A percentile compares a stretch with the other conserved stretches of the same genome.
Evolutionary conservation across 1,140 invertebrate genomes (phyloP).

Genomic region (Coptotermes formosanus): DNA sequence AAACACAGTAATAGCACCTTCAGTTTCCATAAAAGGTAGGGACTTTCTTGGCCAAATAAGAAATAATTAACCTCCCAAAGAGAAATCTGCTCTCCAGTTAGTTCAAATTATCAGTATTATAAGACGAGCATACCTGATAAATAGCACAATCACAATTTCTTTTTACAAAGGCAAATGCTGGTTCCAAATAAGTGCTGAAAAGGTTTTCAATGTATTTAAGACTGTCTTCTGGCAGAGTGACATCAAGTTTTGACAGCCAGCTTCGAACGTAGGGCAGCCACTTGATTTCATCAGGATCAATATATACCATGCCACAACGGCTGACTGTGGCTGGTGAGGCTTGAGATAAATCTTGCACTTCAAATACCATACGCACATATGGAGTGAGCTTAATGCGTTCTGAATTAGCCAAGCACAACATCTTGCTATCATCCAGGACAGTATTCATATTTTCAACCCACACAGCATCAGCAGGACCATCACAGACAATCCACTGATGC

Average conservation of each 20-base stretch:
- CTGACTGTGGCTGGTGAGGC: slow-evolving; percentile 88
- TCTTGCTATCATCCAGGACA: slow-evolving; percentile 91
- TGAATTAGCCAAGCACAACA: slow-evolving; percentile 82
- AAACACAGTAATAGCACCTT: too few relatives aligned
- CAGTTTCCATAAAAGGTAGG: too few relatives aligned
- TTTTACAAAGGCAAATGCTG: slow-evolving; percentile 62
- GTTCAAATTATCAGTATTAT: too few relatives aligned
- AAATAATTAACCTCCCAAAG: too few relatives aligned
- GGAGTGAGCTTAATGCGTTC: slow-evolving; percentile 86
- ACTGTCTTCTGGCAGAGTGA: slow-evolving; percentile 53
- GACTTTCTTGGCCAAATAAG: too few relatives aligned
- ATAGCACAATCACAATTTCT: slow-evolving; percentile 65
- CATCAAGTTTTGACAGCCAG: slow-evolving; percentile 66
- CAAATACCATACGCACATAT: slow-evolving; percentile 77
- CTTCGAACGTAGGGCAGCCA: slow-evolving; percentile 78
- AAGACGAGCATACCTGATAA: slow-evolving; percentile 52
- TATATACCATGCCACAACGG: slow-evolving; percentile 83
- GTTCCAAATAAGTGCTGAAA: slow-evolving; percentile 62
- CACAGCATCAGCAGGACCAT: slow-evolving; percentile 90
- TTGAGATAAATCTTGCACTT: slow-evolving; percentile 82
- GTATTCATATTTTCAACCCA: slow-evolving; percentile 98
- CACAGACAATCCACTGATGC: slow-evolving; percentile 82
- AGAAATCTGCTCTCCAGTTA: too few relatives aligned
- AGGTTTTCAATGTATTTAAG: slow-evolving; percentile 57
- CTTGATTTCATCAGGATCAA: slow-evolving; percentile 77